A percentile compares a stretch with the other conserved stretches of the same genome.
phyloP scores from a whole-genome alignment of 2,888 invertebrate genomes.

The Eristalis pertinax region DNA sequence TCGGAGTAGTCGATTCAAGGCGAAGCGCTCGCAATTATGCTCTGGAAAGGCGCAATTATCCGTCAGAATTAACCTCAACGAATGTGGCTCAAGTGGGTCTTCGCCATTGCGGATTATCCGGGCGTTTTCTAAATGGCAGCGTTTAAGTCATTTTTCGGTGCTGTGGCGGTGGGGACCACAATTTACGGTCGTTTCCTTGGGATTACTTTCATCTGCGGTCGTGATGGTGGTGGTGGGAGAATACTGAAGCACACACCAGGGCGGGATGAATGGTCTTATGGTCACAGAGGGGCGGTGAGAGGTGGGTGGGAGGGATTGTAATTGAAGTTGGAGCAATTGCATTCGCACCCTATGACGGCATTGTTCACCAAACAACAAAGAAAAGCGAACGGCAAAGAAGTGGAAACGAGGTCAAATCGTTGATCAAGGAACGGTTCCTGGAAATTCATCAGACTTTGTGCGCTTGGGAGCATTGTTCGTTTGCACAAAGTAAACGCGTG shows the following conservation, averaged over 20 bases:
- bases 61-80: slow-evolving; percentile 17
- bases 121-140: slow-evolving; percentile 34
- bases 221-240: neutral
- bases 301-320: neutral
- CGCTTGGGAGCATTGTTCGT: neutral
- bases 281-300: neutral
- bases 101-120: slow-evolving; percentile 28
- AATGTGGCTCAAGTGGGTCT: slow-evolving; percentile 45
- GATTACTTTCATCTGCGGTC: slow-evolving; percentile 3
- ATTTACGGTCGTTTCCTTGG: slow-evolving; percentile 12
- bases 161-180: slow-evolving; percentile 14
- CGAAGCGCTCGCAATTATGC: slow-evolving; percentile 32
- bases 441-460: neutral
- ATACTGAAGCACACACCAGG: slow-evolving; percentile 18
- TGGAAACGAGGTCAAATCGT: neutral
- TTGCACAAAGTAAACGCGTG: neutral
- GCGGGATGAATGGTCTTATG: neutral
- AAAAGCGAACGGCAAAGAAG: neutral
- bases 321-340: slow-evolving; percentile 11
- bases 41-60: slow-evolving; percentile 45
- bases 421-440: neutral
- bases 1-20: neutral
- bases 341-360: neutral
- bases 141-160: slow-evolving; percentile 15
- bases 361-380: neutral